Evolutionary conservation across 2,797 vertebrate genomes (phyloP).

Genomic region (Chromobotia macracanthus): DNA sequence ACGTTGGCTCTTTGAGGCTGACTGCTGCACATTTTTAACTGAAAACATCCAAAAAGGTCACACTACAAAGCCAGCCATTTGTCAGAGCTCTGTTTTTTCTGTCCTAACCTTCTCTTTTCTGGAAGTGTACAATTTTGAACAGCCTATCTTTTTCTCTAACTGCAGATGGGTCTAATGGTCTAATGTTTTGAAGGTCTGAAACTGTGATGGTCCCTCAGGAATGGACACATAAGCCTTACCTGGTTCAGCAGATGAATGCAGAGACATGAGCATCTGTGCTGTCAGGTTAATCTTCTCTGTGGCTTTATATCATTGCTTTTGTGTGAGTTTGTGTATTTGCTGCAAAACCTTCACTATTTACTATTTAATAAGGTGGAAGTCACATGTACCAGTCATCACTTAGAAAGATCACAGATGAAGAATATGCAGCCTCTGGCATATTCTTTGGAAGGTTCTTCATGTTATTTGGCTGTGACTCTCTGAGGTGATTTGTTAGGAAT

Average conservation of each 20-base stretch:
- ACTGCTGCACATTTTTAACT: too few relatives aligned
- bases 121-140: not conserved
- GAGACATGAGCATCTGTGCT: not conserved
- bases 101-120: not conserved
- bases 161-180: too few relatives aligned
- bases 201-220: not conserved
- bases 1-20: too few relatives aligned
- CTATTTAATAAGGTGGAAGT: constrained; percentile 30
- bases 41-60: too few relatives aligned
- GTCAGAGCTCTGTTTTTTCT: not conserved
- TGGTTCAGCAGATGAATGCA: constrained; percentile 34
- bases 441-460: not conserved
- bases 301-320: too few relatives aligned
- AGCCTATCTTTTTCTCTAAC: too few relatives aligned
- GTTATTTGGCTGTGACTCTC: not conserved
- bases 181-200: not conserved
- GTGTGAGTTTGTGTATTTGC: too few relatives aligned
- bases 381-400: constrained; percentile 16
- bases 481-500: not conserved
- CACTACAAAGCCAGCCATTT: constrained; percentile 10
- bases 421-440: not conserved
- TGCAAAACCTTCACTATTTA: constrained; percentile 31
- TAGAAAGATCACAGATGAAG: constrained; percentile 6
- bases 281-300: not conserved
- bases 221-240: not conserved